These are phyloP conservation scores for Ariolimax columbianus DNA, from an alignment of 2,888 invertebrate species.

Conservation along the genomic window DNA sequence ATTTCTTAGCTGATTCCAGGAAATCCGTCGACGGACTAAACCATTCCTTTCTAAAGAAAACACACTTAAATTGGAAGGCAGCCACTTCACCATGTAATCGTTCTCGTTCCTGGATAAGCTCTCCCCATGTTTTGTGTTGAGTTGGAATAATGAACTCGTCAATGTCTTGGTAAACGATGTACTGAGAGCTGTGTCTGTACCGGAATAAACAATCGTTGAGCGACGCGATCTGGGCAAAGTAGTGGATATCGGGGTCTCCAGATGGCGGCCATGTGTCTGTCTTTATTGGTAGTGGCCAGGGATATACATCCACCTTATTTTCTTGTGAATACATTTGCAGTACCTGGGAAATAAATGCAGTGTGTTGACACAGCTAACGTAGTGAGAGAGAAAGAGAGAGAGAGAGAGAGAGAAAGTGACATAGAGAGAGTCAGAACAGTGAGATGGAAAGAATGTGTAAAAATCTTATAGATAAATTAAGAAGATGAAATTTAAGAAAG, in stretches of 20 bases:
- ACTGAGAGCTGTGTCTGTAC: conserved; percentile 62
- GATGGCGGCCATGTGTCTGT: conserved; percentile 59
- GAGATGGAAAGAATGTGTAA: no score
- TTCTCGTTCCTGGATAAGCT: conserved; percentile 52
- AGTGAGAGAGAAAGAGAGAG: not conserved
- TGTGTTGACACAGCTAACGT: no score
- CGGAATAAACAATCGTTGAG: conserved; percentile 77
- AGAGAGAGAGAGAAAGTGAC: not conserved
- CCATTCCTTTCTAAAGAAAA: conserved; percentile 71
- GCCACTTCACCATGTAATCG: not conserved
- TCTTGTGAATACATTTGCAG: conserved; percentile 29
- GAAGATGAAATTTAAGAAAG: no score
- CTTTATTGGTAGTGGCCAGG: conserved; percentile 72
- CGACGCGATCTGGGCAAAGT: conserved; percentile 74
- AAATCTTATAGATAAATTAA: no score
- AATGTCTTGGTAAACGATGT: conserved; percentile 73
- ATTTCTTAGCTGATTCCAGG: conserved; percentile 55
- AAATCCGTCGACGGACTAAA: conserved; percentile 51
- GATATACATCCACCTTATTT: conserved; percentile 68
- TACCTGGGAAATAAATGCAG: conserved; percentile 25
- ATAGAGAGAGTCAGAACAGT: no score
- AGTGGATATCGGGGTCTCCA: conserved; percentile 68
- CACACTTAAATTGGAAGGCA: conserved; percentile 42
- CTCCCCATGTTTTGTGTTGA: conserved; percentile 59
- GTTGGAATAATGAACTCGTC: conserved; percentile 77